A percentile compares a stretch with the other conserved stretches of the same genome.
These are phyloP conservation scores for Tympanuchus pallidicinctus DNA, from an alignment of 2,113 vertebrate species.

Conservation along the genomic window DNA sequence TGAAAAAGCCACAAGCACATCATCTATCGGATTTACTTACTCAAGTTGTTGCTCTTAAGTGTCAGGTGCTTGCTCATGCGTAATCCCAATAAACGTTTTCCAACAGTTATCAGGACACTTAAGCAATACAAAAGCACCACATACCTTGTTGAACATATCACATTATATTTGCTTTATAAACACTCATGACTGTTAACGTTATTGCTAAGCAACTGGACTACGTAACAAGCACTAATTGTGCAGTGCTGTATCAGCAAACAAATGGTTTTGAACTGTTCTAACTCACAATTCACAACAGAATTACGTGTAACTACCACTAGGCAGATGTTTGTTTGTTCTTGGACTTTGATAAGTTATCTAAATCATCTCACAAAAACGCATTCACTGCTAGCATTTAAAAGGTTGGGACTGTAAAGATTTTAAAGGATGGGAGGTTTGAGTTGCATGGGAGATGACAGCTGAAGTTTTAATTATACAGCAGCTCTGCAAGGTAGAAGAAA, in stretches of 20 bases:
- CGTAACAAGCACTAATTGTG: constrained; percentile 28
- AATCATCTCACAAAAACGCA: not conserved
- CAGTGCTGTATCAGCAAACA: constrained; percentile 1
- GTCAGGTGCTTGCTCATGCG: constrained; percentile 42
- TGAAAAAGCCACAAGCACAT: constrained; percentile 5
- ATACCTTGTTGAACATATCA: constrained; percentile 49
- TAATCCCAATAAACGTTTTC: constrained; percentile 45
- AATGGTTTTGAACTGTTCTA: not conserved
- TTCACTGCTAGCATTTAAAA: not conserved
- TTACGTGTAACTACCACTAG: not conserved
- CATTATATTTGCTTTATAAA: constrained; percentile 69
- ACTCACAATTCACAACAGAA: not conserved
- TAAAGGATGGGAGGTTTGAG: not conserved
- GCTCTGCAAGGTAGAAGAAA: not conserved
- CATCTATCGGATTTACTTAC: constrained; percentile 39
- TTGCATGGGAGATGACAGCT: not conserved
- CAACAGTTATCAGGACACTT: constrained; percentile 55
- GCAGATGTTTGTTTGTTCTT: not conserved
- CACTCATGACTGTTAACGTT: constrained; percentile 47
- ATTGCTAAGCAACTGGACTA: constrained; percentile 59
- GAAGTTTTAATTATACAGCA: not conserved
- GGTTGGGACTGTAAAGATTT: not conserved
- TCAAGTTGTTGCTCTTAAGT: constrained; percentile 42
- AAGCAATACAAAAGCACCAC: constrained; percentile 53
- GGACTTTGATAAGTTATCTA: not conserved